phyloP scores from a whole-genome alignment of 2,888 invertebrate genomes.

The Griposia aprilina region DNA sequence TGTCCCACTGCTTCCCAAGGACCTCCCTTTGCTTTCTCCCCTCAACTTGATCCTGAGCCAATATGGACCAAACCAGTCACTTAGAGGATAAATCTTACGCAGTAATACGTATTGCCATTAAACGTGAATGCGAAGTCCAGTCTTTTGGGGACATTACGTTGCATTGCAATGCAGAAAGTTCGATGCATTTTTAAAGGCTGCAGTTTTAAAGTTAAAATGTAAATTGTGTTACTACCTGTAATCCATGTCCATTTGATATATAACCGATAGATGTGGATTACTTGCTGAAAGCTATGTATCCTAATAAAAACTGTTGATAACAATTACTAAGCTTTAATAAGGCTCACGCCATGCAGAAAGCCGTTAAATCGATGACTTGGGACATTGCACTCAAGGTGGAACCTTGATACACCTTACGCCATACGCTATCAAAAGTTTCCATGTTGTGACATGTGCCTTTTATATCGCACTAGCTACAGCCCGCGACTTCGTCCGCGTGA shows the following conservation, averaged over 20 bases:
- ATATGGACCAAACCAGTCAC: neutral
- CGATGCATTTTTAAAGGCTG: no score
- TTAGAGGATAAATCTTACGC: neutral
- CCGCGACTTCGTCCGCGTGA: neutral
- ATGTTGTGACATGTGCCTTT: neutral
- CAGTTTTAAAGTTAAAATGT: neutral
- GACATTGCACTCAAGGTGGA: constrained; percentile 1
- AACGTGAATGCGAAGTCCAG: neutral
- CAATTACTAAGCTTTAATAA: neutral
- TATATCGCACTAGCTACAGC: neutral
- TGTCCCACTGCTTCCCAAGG: no score
- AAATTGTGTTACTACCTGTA: neutral
- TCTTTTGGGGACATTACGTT: neutral
- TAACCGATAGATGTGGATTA: no score
- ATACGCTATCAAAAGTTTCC: neutral
- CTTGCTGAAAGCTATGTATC: no score
- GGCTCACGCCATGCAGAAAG: constrained; percentile 1
- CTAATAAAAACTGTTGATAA: neutral
- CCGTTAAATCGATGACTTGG: neutral
- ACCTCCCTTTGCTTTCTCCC: neutral
- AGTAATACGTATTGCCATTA: neutral
- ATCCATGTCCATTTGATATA: no score
- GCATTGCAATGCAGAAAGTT: neutral
- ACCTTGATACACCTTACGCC: constrained; percentile 1
- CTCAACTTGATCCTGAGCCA: neutral